Evolutionary conservation across 2,797 vertebrate species (phyloP), one percentile per base, ranked within the genome.

Genomic region (Malacoctenus gilli): DNA sequence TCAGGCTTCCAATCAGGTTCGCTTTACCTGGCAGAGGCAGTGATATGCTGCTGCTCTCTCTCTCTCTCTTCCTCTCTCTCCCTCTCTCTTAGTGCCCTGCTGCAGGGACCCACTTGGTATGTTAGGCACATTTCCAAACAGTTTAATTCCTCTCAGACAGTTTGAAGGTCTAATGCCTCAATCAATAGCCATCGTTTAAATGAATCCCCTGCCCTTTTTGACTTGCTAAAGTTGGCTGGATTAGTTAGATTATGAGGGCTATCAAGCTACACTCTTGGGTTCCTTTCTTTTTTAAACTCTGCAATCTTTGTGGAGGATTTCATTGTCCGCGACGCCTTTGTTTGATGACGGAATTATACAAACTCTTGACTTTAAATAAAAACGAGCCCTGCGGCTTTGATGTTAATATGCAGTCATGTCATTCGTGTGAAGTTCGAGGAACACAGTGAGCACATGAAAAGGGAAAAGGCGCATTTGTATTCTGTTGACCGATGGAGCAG

Each of bases 101-200:
- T 39, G 56, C 62, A 32, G 32, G 38, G 22, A 47, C 42, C 23
- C 37, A 8, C 37, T 73, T 56, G n/a, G 52, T 63, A 80, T 79
- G 78, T 78, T 44, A 54, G 60, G 70, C 81, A 83, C 77, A 77
- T 51, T 65, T 41, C 60, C 55, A 56, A 57, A 72, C 64, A 55
- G 43, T 79, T 83, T 71, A 75, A 81, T 81, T 83, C 72, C 65
- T 62, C 50, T 32, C 68, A 64, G 71, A 77, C 68, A 70, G 64
- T 81, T 78, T 81, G 71, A 82, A 77, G 75, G 71, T 73, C 69
- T 66, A 79, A 78, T 82, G 73, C 71, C 42, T 69, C 63, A 82
- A 77, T 84, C 83, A 72, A 82, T 72, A 82, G 41, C 63, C 55
- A 65, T 75, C 56, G 53, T 83, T 87, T 82, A 77, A 86, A 83